Conservation (phyloP, 2,888 invertebrate species). For the Scrobipalpa costella region DNA sequence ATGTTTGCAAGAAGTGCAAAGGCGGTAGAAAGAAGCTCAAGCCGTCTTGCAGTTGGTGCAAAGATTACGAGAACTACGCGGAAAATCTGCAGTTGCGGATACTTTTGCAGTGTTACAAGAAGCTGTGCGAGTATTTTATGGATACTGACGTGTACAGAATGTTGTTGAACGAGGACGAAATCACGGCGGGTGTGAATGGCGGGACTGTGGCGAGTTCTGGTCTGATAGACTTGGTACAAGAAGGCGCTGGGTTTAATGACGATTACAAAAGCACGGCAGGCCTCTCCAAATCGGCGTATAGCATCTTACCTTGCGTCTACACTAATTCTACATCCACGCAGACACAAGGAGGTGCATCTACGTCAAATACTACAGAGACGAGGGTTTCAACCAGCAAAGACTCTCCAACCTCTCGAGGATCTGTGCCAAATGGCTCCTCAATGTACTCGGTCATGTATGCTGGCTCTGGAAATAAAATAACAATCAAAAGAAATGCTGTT, state of each 20-base stretch:
- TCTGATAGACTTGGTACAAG: constrained; percentile 88
- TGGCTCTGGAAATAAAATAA: constrained; percentile 90
- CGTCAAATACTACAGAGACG: constrained; percentile 58
- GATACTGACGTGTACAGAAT: constrained; percentile 86
- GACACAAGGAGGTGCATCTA: constrained; percentile 63
- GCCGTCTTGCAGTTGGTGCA: constrained; percentile 92
- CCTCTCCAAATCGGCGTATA: constrained; percentile 87
- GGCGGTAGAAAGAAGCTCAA: constrained; percentile 92
- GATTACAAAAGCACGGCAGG: constrained; percentile 87
- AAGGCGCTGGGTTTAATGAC: constrained; percentile 89
- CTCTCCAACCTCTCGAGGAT: constrained; percentile 67
- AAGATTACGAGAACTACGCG: constrained; percentile 89
- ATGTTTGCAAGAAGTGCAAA: constrained; percentile 91
- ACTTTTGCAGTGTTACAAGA: constrained; percentile 93
- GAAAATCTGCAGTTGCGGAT: constrained; percentile 91
- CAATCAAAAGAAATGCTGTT: constrained; percentile 88
- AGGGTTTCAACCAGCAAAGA: constrained; percentile 57
- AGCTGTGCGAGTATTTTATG: constrained; percentile 91
- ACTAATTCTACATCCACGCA: constrained; percentile 82
- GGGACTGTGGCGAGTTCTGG: constrained; percentile 79
- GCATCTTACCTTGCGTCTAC: constrained; percentile 87
- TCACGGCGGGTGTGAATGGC: constrained; percentile 75
- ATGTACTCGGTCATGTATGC: constrained; percentile 90
- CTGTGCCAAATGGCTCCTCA: constrained; percentile 69
- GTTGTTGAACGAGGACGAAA: constrained; percentile 78